These are phyloP conservation scores for Acleris literana DNA, from an alignment of 2,888 invertebrate species.

Conservation along the genomic window DNA sequence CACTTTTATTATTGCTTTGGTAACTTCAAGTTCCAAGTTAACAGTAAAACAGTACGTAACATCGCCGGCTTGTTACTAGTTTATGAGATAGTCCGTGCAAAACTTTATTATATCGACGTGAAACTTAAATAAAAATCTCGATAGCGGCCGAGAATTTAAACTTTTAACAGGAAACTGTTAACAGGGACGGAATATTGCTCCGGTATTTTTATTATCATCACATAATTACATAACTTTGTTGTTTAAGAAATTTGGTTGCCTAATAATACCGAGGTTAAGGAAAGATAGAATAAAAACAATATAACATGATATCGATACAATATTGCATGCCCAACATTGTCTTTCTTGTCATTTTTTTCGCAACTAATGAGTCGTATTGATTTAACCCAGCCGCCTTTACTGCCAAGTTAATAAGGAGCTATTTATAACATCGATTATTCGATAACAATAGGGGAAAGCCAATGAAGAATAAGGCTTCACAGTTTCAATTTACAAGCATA, in stretches of 20 bases:
- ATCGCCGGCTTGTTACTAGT: constrained; percentile 23
- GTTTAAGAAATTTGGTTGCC: constrained; percentile 5
- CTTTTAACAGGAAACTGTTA: constrained; percentile 15
- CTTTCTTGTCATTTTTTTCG: too few species aligned
- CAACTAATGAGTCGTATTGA: too few species aligned
- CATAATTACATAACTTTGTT: constrained; percentile 32
- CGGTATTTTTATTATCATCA: constrained; percentile 27
- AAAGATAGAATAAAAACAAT: too few species aligned
- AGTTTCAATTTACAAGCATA: too few species aligned
- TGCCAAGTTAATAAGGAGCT: too few species aligned
- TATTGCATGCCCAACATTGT: too few species aligned
- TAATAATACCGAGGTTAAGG: too few species aligned
- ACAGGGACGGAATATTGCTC: constrained; percentile 29
- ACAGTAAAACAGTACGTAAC: constrained; percentile 15
- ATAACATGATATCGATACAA: too few species aligned
- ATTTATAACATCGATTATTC: too few species aligned
- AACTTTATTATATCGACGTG: constrained; percentile 32
- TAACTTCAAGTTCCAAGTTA: constrained; percentile 15
- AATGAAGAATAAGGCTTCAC: too few species aligned
- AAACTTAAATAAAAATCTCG: constrained; percentile 35
- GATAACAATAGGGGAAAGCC: too few species aligned
- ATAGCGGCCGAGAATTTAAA: constrained; percentile 28
- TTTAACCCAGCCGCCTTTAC: too few species aligned
- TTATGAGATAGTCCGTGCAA: constrained; percentile 26
- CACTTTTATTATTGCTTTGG: constrained; percentile 7